Evolutionary conservation across 2,113 vertebrate genomes (phyloP).

Genomic region (Bufo gargarizans): DNA sequence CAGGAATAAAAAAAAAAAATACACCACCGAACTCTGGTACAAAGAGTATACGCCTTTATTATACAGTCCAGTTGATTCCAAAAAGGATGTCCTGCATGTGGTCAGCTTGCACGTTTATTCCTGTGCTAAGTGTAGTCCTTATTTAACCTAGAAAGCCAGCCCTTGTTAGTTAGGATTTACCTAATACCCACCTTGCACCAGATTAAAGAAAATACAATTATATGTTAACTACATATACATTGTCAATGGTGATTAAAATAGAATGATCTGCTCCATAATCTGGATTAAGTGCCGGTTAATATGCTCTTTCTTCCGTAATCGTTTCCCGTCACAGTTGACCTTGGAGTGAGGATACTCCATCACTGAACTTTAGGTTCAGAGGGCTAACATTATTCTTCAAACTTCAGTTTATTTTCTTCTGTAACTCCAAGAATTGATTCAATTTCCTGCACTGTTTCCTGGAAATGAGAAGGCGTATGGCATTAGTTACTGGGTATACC

Average conservation of each 20-base stretch:
- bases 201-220: constrained; percentile 29
- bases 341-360: not conserved
- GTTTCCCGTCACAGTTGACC: not conserved
- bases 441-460: constrained; percentile 78
- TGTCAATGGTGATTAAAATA: constrained; percentile 8
- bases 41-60: not conserved
- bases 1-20: not conserved
- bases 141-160: constrained; percentile 21
- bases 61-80: not conserved
- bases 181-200: constrained; percentile 23
- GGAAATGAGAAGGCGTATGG: constrained; percentile 57
- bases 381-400: constrained; percentile 61
- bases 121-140: not conserved
- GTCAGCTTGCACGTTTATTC: not conserved
- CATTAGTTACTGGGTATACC: not conserved
- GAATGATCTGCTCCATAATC: not conserved
- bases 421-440: constrained; percentile 79
- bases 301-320: not conserved
- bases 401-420: constrained; percentile 76
- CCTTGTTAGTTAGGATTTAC: constrained; percentile 16
- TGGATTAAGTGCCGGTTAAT: constrained; percentile 13
- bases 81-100: not conserved
- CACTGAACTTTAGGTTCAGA: not conserved
- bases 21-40: not conserved
- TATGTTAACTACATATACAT: constrained; percentile 16